Percentiles rank a stretch among this genome's conserved stretches.
phyloP scores from a whole-genome alignment of 1,140 invertebrate species.

The Bombus vancouverensis region DNA sequence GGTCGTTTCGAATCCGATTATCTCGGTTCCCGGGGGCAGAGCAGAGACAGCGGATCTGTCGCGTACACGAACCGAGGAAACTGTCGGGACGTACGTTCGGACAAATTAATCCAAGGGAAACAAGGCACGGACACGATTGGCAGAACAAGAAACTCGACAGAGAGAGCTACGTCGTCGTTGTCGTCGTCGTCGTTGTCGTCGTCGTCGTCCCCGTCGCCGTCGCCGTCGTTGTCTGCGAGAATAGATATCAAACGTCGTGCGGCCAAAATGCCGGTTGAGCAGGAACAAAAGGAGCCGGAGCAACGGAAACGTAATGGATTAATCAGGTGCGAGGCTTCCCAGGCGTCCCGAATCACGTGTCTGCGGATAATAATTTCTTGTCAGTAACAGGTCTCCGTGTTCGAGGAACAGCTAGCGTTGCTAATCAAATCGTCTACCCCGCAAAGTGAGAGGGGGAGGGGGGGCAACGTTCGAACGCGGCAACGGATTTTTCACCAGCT shows the following conservation, averaged over 20 bases:
- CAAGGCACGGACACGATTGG: constrained; percentile 50
- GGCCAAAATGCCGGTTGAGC: constrained; percentile 40
- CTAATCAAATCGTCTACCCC: constrained; percentile 15
- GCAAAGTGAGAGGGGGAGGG: too few species aligned
- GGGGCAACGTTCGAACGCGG: too few species aligned
- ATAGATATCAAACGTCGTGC: constrained; percentile 34
- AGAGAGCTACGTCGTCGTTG: neutral
- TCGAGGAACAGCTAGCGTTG: neutral
- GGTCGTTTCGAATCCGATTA: neutral
- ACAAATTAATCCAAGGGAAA: constrained; percentile 60
- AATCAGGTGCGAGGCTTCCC: constrained; percentile 52
- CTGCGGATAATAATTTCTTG: constrained; percentile 47
- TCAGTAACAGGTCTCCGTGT: neutral
- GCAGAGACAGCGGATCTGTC: neutral
- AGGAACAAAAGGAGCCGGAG: constrained; percentile 51
- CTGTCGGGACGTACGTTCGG: constrained; percentile 11
- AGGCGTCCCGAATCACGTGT: constrained; percentile 45
- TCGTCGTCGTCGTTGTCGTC: neutral
- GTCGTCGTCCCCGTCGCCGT: neutral
- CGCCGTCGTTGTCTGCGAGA: neutral
- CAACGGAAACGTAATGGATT: constrained; percentile 59
- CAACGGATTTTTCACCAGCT: neutral
- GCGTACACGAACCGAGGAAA: constrained; percentile 13
- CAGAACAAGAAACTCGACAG: constrained; percentile 38
- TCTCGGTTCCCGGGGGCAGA: neutral